These are phyloP conservation scores for Alethe castanea DNA, from an alignment of 2,113 vertebrate genomes.

Conservation along the genomic window DNA sequence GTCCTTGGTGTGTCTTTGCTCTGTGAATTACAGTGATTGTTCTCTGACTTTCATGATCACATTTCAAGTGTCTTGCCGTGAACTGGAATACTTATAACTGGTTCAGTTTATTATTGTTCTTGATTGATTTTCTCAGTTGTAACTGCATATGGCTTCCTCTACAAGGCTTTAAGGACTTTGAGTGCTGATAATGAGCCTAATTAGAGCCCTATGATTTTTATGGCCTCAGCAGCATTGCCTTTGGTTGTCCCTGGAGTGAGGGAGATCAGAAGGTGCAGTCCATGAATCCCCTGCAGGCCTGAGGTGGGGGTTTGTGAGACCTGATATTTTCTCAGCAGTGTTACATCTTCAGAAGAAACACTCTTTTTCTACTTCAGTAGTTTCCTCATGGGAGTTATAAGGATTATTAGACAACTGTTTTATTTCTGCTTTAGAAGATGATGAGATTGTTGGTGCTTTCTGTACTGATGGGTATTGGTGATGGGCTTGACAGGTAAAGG, in stretches of 20 bases:
- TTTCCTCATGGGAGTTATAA: not conserved
- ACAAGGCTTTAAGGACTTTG: not conserved
- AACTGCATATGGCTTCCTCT: not conserved
- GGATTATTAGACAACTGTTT: not conserved
- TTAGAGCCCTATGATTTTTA: not conserved
- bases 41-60: not conserved
- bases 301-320: not conserved
- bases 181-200: not conserved
- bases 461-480: not conserved
- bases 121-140: not conserved
- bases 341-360: not conserved
- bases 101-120: not conserved
- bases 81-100: not conserved
- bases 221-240: not conserved
- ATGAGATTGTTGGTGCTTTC: not conserved
- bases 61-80: not conserved
- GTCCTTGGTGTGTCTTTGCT: not conserved
- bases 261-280: not conserved
- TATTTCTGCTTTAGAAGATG: not conserved
- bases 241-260: not conserved
- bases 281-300: not conserved
- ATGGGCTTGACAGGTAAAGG: not conserved
- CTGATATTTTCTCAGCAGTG: not conserved
- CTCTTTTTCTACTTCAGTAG: not conserved
- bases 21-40: not conserved